Evolutionary conservation across 2,888 invertebrate genomes (phyloP), one percentile per base, ranked within the genome.

Genomic region (Zelleria hepariella): DNA sequence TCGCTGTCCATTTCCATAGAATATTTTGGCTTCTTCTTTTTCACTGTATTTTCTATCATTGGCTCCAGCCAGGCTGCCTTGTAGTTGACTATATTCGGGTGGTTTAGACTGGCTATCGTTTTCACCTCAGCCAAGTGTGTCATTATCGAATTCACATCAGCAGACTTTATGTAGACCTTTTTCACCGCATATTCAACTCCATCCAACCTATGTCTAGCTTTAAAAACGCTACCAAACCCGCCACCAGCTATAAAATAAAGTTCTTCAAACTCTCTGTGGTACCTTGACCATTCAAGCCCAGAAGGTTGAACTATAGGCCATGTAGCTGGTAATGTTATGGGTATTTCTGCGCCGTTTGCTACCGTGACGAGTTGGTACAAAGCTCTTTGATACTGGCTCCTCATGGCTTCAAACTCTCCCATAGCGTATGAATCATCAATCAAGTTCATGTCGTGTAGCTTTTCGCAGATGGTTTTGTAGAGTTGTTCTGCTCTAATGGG

Each of bases 41-140:
- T 62, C 1, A 81, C 67, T 20, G 74, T 84, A 0, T 86, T 86
- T 63, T 90, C 89, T 63, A 92, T 85, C 78, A 90, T 83, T 0
- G 92, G 90, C 77, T 95, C 95, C 27, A 95, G 78, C 96, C 96
- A 96, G 0, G 95, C 95, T 0, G 93, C 93, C 83, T 95, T 95
- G 70, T 95, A 96, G 23, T 94, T 92, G 5, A 96, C 94, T 63
- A 96, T 94, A 73, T 95, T 95, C 0, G 92, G 90, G 81, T 95
- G 95, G 71, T 94, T 93, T 25, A 95, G 81, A 69, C 92, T 92
- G 0, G 96, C 95, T 65, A 95, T 91, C 2, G 94, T 94, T 80
- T 94, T 94, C 0, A 95, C 95, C 89, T 96, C 95, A 2, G 92
- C 87, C 51, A 95, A 81, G 80, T 93, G 93, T 53, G 87, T 89